Percentiles rank a stretch among this genome's conserved stretches.
These are phyloP conservation scores for Cactoblastis cactorum DNA, from an alignment of 2,888 invertebrate genomes.

Conservation along the genomic window DNA sequence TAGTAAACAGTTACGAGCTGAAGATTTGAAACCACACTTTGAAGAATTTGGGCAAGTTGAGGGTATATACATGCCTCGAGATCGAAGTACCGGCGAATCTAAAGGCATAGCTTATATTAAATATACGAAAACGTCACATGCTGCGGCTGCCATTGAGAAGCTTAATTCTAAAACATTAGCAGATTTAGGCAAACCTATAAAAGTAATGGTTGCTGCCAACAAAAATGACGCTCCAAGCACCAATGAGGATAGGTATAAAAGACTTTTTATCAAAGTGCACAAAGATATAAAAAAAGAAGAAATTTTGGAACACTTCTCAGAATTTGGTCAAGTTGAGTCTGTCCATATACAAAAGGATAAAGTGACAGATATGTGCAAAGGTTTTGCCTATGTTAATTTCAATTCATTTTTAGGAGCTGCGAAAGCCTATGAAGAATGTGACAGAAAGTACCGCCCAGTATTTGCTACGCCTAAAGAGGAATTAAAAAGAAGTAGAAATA, in stretches of 20 bases:
- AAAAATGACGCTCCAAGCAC: conserved; percentile 47
- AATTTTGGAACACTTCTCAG: conserved; percentile 87
- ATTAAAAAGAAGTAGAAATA: conserved; percentile 55
- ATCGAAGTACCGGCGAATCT: conserved; percentile 88
- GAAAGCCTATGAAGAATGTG: conserved; percentile 92
- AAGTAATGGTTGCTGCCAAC: conserved; percentile 92
- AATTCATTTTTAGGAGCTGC: conserved; percentile 89
- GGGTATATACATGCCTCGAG: conserved; percentile 93
- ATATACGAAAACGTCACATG: conserved; percentile 93
- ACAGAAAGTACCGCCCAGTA: conserved; percentile 90
- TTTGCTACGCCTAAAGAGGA: conserved; percentile 91
- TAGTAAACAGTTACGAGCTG: conserved; percentile 83
- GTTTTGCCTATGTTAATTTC: conserved; percentile 95
- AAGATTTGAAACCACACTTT: conserved; percentile 88
- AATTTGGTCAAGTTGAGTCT: conserved; percentile 90
- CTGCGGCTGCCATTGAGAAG: conserved; percentile 92
- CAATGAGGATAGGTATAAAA: conserved; percentile 69
- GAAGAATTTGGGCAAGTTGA: conserved; percentile 90
- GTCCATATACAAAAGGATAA: conserved; percentile 89
- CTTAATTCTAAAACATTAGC: conserved; percentile 89
- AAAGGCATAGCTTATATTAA: conserved; percentile 96
- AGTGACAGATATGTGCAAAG: conserved; percentile 88
- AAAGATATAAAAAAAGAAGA: conserved; percentile 88
- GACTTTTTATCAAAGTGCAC: conserved; percentile 92
- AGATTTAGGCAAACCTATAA: conserved; percentile 87